Evolutionary conservation across 2,888 invertebrate genomes (phyloP).

Genomic region (Loripinus fragilis): DNA sequence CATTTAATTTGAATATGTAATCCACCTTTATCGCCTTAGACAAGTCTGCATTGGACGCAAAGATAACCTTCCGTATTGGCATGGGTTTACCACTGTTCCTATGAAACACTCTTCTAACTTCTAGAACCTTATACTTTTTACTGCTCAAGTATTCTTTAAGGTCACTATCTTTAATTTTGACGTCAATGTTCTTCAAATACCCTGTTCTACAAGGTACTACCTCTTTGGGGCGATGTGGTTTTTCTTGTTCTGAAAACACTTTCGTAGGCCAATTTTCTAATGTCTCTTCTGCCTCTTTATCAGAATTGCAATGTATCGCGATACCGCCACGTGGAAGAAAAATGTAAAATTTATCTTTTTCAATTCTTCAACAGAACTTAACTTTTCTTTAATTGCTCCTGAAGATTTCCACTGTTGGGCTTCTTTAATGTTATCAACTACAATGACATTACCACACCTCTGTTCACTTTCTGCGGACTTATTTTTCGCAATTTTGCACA

Average conservation of each 20-base stretch:
- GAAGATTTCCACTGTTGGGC: background rate
- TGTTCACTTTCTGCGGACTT: background rate
- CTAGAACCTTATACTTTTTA: background rate
- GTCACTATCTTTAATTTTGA: background rate
- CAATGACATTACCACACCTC: background rate
- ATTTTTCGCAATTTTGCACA: background rate
- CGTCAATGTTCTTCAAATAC: background rate
- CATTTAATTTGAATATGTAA: no score
- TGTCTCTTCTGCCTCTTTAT: background rate
- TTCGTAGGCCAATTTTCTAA: background rate
- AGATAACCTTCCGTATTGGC: background rate
- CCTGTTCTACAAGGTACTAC: background rate
- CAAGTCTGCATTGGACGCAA: background rate
- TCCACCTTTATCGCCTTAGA: background rate
- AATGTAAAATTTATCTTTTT: background rate
- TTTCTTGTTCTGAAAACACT: background rate
- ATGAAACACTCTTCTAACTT: background rate
- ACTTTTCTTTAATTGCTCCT: background rate
- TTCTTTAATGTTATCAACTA: background rate
- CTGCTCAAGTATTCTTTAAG: background rate
- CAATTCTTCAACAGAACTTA: background rate
- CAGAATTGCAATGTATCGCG: background rate
- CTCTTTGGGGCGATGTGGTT: background rate
- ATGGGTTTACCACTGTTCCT: constrained; percentile 2
- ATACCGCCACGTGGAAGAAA: background rate